Evolutionary conservation across 92 coral and sea anemone genomes (phyloP).

Genomic region (Epizoanthus stellaris): DNA sequence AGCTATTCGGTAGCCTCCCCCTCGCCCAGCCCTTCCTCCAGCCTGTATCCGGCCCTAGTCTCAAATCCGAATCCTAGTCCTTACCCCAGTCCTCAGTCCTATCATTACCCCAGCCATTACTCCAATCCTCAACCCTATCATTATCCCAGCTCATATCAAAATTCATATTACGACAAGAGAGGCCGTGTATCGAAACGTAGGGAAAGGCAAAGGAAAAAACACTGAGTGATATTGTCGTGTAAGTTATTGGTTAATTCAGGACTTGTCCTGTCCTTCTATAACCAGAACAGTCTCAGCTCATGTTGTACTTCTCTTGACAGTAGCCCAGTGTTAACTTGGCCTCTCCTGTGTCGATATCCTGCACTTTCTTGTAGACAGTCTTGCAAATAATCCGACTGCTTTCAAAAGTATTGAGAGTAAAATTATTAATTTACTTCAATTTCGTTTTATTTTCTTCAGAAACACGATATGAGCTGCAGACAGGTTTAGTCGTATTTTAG

Average conservation of each 20-base stretch:
- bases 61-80: background rate
- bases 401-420: no score
- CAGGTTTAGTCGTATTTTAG: no score
- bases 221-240: slow-evolving; percentile 6
- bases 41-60: background rate
- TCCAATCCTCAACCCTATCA: background rate
- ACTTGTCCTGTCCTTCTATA: background rate
- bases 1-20: no score
- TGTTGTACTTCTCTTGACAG: background rate
- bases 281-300: background rate
- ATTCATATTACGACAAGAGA: slow-evolving; percentile 19
- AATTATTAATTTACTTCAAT: no score
- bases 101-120: no score
- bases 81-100: background rate
- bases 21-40: slow-evolving; percentile 3
- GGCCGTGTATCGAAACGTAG: slow-evolving; percentile 5
- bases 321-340: background rate
- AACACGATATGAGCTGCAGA: no score
- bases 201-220: slow-evolving; percentile 12
- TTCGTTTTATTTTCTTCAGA: no score
- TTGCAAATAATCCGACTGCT: no score
- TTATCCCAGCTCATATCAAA: background rate
- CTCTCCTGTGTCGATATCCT: background rate
- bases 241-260: background rate
- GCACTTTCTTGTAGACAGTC: no score